These are phyloP conservation scores for Laterallus jamaicensis DNA, from an alignment of 2,113 vertebrate genomes.

Conservation along the genomic window DNA sequence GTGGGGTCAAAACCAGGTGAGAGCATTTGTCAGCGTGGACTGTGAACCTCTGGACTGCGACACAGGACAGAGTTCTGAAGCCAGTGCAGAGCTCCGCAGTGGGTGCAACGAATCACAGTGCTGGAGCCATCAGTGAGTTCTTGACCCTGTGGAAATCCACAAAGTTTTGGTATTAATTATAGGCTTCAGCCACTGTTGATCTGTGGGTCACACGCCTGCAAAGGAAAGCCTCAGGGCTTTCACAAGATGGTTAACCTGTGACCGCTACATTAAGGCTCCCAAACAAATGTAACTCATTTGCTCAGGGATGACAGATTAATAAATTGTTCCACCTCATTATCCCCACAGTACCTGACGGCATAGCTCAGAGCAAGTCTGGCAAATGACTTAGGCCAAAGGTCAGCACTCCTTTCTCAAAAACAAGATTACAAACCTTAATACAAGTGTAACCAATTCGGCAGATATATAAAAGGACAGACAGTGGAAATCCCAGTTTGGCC, in stretches of 20 bases:
- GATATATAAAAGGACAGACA: background rate
- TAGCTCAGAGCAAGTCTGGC: background rate
- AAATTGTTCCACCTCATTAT: conserved; percentile 57
- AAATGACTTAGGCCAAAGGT: conserved; percentile 1
- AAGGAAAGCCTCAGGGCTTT: conserved; percentile 8
- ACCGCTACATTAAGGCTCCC: conserved; percentile 29
- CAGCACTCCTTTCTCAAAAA: background rate
- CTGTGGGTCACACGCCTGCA: background rate
- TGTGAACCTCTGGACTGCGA: background rate
- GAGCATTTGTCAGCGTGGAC: too few species aligned
- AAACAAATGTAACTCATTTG: conserved; percentile 56
- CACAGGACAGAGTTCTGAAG: background rate
- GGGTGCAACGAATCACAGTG: background rate
- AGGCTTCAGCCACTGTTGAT: background rate
- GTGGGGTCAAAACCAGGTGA: background rate
- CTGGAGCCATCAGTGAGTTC: background rate
- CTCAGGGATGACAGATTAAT: conserved; percentile 35
- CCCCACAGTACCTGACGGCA: background rate
- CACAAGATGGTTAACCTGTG: conserved; percentile 11
- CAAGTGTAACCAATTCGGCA: background rate
- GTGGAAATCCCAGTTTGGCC: background rate
- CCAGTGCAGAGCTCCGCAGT: background rate
- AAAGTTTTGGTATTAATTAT: background rate
- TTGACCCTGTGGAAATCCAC: background rate
- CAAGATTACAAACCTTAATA: conserved; percentile 3